Base-by-base conservation (phyloP, 2,888 invertebrate genomes). In the Trissolcus japonicus region DNA sequence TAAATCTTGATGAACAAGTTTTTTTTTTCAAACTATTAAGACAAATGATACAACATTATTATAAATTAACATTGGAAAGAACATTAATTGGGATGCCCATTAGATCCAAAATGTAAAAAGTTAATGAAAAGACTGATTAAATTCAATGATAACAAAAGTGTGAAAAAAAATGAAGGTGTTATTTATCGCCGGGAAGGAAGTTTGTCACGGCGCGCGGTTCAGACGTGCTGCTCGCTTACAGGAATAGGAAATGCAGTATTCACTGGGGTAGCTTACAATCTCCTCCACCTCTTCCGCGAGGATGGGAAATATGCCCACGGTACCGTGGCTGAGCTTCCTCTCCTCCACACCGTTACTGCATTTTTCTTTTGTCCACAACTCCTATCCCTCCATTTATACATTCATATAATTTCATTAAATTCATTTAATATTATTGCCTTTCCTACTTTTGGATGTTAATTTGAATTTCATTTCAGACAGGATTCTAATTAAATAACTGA, bases 231-330 rank as follows among this genome's bases (percentile, higher is more conserved):
- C 73, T 82, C 80, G 66, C 79, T 65, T 61, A 66, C 54, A 72
- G 63, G 16, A 76, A 57, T 67, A 62, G 72, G 73, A 73, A 77
- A 63, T 65, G 60, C 68, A n/a, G 62, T 53, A 66, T 68, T 72
- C 19, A 41, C 56, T 46, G 76, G 76, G 76, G 71, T 72, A 67
- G 61, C 48, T 67, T 72, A 63, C 76, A 48, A 48, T 57, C 65
- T 53, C 66, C 76, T 67, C 74, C 62, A 51, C 74, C 67, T 74
- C 74, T 66, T 73, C 61, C 79, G 65, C n/a, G 50, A 75, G 80
- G 80, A 84, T 85, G 82, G 83, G 81, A 85, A 85, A 83, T 83
- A 85, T 82, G 83, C 82, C 80, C 84, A 85, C 79, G 80, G 81
- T 81, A 83, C 81, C 84, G 83, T 85, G 78, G 81, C 81, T 9